Evolutionary conservation across 2,797 vertebrate genomes (phyloP), one percentile per base, ranked within the genome.

Genomic region (Steatocranus sp.): DNA sequence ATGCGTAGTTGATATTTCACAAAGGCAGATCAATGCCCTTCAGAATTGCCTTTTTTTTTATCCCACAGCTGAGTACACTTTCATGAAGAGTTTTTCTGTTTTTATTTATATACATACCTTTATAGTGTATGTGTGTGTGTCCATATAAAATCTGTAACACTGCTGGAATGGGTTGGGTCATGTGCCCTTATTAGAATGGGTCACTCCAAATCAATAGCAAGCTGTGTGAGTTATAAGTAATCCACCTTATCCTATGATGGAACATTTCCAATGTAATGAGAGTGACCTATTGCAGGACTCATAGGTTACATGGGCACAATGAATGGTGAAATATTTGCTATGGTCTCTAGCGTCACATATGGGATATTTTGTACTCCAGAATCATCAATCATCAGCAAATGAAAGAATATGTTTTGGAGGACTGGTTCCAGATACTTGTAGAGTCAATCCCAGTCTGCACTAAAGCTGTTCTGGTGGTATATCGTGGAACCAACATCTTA

Each of bases 1-100:
- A 87, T 83, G 76, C 25, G 23, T 56, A 85, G 89, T 83, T 92
- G 94, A 89, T 94, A 91, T 92, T 92, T 94, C 86, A 88, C 46
- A 14, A 80, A 83, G 76, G 75, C 75, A 58, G 86, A 92, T 93
- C 90, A 87, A 91, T 92, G 87, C 83, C 53, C 80, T 85, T 88
- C 80, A 89, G 78, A 87, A 91, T 91, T 86, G 89, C 82, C 76
- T 61, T 61, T 61, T 54, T 46, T 20, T 53, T 90, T 86, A 91
- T 85, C 46, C 66, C 75, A 53, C 25, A 84, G 53, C 63, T 80
- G 68, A 81, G 84, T 68, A 81, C 63, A 30, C 86, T 74, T 84
- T 83, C 83, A 90, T 82, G 83, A 90, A 86, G 68, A 83, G 36
- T 83, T 83, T 30, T 85, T 83, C 73, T 83, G 51, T 46, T 48